A percentile compares a stretch with the other conserved stretches of the same genome.
Conservation (phyloP, 2,888 invertebrate genomes). For the Corythucha ciliata region DNA sequence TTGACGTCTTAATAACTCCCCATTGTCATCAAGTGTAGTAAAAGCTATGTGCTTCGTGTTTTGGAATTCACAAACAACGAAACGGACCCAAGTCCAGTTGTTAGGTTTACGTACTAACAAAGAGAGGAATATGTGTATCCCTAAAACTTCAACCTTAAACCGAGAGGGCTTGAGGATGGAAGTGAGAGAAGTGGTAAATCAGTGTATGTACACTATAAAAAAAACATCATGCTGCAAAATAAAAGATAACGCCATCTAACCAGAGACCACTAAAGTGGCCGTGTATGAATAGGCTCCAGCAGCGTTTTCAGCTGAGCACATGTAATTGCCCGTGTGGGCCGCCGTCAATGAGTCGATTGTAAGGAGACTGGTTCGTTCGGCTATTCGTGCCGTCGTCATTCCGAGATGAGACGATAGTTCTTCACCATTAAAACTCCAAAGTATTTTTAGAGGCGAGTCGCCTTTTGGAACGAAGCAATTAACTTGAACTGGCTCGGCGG, state of each 20-base stretch:
- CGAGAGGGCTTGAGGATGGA: too few relatives aligned
- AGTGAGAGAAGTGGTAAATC: neutral
- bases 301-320: slow-evolving; percentile 62
- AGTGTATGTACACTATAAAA: neutral
- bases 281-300: slow-evolving; percentile 61
- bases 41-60: too few relatives aligned
- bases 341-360: slow-evolving; percentile 60
- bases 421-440: slow-evolving; percentile 47
- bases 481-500: slow-evolving; percentile 69
- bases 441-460: slow-evolving; percentile 48
- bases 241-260: slow-evolving; percentile 23
- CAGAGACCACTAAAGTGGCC: slow-evolving; percentile 55
- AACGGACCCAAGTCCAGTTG: too few relatives aligned
- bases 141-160: too few relatives aligned
- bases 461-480: slow-evolving; percentile 56
- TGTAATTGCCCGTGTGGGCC: slow-evolving; percentile 65
- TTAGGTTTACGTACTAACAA: too few relatives aligned
- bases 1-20: too few relatives aligned
- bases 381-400: slow-evolving; percentile 30
- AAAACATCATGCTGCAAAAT: slow-evolving; percentile 5
- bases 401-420: slow-evolving; percentile 35
- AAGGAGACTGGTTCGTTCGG: slow-evolving; percentile 41
- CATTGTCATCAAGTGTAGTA: too few relatives aligned
- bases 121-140: too few relatives aligned
- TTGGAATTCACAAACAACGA: too few relatives aligned